Evolutionary conservation across 1,140 invertebrate species (phyloP).

Genomic region (Neuroterus valhalla): DNA sequence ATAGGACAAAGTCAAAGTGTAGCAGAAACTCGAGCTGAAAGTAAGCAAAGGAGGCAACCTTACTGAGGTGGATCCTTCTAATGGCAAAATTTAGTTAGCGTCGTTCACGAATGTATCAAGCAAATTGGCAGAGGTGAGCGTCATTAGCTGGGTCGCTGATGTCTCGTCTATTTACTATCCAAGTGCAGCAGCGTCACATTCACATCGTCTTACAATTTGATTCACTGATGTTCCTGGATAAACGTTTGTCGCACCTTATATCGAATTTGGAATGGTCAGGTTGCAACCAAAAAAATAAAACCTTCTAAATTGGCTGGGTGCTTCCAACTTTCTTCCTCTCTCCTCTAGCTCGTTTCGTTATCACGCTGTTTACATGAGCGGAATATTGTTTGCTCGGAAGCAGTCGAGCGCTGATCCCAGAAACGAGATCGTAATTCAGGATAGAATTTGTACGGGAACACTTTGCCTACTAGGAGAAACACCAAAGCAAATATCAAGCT

Average conservation of each 20-base stretch:
- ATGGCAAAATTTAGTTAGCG: slow-evolving; percentile 17
- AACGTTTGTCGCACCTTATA: slow-evolving; percentile 4
- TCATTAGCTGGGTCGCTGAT: background rate
- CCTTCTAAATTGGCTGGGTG: slow-evolving; percentile 4
- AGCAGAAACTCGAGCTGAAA: slow-evolving; percentile 15
- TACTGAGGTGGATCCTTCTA: slow-evolving; percentile 10
- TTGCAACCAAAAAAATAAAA: background rate
- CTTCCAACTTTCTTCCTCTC: slow-evolving; percentile 1
- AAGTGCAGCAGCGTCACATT: slow-evolving; percentile 2
- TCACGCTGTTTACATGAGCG: background rate
- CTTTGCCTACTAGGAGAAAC: background rate
- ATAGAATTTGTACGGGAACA: slow-evolving; percentile 9
- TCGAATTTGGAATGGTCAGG: background rate
- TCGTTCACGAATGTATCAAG: slow-evolving; percentile 21
- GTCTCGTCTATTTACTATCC: slow-evolving; percentile 8
- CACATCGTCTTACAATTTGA: slow-evolving; percentile 13
- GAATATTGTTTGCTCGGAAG: slow-evolving; percentile 22
- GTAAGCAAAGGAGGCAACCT: background rate
- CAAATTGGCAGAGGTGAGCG: slow-evolving; percentile 19
- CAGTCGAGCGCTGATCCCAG: background rate
- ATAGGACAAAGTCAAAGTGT: slow-evolving; percentile 4
- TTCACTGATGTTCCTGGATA: slow-evolving; percentile 11
- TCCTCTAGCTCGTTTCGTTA: slow-evolving; percentile 6
- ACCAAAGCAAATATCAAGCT: slow-evolving; percentile 13
- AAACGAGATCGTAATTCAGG: slow-evolving; percentile 5